These are phyloP conservation scores for Marmota flaviventris DNA, from an alignment of 2,113 vertebrate genomes.

Conservation along the genomic window DNA sequence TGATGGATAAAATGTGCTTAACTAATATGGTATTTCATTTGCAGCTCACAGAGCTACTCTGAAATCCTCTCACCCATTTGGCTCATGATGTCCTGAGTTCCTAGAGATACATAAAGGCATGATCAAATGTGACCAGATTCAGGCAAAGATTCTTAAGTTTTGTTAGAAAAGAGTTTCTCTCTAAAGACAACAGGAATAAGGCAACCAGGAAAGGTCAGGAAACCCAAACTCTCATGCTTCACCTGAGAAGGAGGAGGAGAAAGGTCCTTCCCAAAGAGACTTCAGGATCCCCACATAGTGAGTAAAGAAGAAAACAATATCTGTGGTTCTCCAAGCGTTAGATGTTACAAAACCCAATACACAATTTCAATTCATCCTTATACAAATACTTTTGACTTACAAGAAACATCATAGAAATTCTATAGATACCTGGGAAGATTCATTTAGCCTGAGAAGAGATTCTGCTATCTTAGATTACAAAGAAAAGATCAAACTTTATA, in stretches of 20 bases:
- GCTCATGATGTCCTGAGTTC: background rate
- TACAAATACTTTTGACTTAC: background rate
- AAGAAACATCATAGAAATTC: background rate
- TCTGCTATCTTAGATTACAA: background rate
- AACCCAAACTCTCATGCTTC: background rate
- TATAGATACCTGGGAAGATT: no score
- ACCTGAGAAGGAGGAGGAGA: fast-evolving
- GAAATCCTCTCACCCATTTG: background rate
- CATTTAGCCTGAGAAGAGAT: background rate
- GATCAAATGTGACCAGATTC: fast-evolving
- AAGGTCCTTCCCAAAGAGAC: no score
- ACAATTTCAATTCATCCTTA: background rate
- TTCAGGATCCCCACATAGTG: fast-evolving
- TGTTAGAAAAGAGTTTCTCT: background rate
- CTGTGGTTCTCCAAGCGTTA: no score
- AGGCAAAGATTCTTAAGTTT: background rate
- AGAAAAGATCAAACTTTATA: background rate
- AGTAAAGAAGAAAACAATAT: background rate
- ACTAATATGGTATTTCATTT: fast-evolving
- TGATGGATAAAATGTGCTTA: background rate
- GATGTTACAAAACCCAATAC: background rate
- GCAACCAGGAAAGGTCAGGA: background rate
- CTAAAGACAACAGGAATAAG: background rate
- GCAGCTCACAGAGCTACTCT: background rate
- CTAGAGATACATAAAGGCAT: background rate